These are phyloP conservation scores for Scaptodrosophila lebanonensis DNA, from an alignment of 1,140 invertebrate species.

Conservation along the genomic window DNA sequence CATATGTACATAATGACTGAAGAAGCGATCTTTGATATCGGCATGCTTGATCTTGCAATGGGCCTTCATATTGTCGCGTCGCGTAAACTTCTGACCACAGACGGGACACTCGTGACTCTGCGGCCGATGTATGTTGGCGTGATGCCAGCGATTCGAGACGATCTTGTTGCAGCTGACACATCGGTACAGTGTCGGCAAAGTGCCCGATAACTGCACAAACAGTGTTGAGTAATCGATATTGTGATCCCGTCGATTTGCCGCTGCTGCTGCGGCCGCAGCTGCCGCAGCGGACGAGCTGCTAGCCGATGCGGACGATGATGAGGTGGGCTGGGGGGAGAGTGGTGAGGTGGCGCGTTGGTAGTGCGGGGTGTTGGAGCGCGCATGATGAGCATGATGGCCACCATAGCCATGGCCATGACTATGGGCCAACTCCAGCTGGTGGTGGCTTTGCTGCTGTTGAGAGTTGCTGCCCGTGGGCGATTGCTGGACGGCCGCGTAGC, in stretches of 20 bases:
- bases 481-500: slow-evolving; percentile 26
- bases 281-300: slow-evolving; percentile 36
- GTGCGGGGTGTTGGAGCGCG: slow-evolving; percentile 33
- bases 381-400: slow-evolving; percentile 23
- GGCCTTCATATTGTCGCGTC: slow-evolving; percentile 84
- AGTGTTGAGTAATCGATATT: slow-evolving; percentile 76
- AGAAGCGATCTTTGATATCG: slow-evolving; percentile 77
- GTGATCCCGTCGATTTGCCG: slow-evolving; percentile 72
- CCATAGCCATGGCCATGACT: slow-evolving; percentile 11
- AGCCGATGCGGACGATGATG: slow-evolving; percentile 30
- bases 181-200: slow-evolving; percentile 72
- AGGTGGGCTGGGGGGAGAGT: slow-evolving; percentile 43
- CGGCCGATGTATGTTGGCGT: slow-evolving; percentile 83
- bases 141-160: slow-evolving; percentile 85
- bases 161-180: slow-evolving; percentile 82
- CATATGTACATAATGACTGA: slow-evolving; percentile 78
- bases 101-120: slow-evolving; percentile 84
- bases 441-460: slow-evolving; percentile 10
- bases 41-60: slow-evolving; percentile 85
- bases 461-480: slow-evolving; percentile 10
- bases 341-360: slow-evolving; percentile 30
- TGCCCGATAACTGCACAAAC: slow-evolving; percentile 74
- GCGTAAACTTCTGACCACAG: slow-evolving; percentile 83
- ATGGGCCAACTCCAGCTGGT: slow-evolving; percentile 33
- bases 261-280: slow-evolving; percentile 56